phyloP scores from a whole-genome alignment of 2,888 invertebrate species.

The Ephialtes manifestator region DNA sequence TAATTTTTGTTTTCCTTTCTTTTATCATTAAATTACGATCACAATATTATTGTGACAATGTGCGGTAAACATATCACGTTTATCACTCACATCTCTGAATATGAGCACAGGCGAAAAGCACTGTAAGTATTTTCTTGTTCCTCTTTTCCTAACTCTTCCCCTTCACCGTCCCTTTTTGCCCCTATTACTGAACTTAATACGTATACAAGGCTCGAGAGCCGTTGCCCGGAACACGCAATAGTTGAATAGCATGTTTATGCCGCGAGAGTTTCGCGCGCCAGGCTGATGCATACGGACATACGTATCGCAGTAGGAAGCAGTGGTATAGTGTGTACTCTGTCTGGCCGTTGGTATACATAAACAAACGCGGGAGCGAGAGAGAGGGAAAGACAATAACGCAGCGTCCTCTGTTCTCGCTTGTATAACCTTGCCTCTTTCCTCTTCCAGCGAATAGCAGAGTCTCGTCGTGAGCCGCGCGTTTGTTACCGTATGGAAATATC shows the following conservation, averaged over 20 bases:
- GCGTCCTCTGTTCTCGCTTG: slow-evolving; percentile 11
- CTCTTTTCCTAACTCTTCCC: not conserved
- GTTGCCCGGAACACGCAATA: slow-evolving; percentile 42
- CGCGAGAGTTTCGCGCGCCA: slow-evolving; percentile 26
- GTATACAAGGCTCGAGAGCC: slow-evolving; percentile 9
- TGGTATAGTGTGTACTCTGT: slow-evolving; percentile 24
- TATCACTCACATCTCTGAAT: not conserved
- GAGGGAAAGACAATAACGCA: not conserved
- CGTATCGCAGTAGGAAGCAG: slow-evolving; percentile 1
- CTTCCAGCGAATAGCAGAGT: slow-evolving; percentile 30
- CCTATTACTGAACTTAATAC: slow-evolving; percentile 1
- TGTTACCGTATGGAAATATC: slow-evolving; percentile 58
- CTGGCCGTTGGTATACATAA: slow-evolving; percentile 23
- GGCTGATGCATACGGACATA: slow-evolving; percentile 21
- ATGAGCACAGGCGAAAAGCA: slow-evolving; percentile 24
- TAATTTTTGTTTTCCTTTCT: too few species aligned
- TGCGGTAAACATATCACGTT: too few species aligned
- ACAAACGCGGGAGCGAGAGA: slow-evolving; percentile 21
- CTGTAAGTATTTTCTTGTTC: not conserved
- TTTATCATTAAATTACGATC: too few species aligned
- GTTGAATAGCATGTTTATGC: slow-evolving; percentile 43
- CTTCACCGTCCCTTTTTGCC: not conserved
- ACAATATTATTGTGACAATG: too few species aligned
- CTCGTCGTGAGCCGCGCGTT: slow-evolving; percentile 35
- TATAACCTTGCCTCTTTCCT: slow-evolving; percentile 16